Base-by-base conservation (phyloP, 2,113 vertebrate genomes). In the Lichenostomus cassidix region DNA sequence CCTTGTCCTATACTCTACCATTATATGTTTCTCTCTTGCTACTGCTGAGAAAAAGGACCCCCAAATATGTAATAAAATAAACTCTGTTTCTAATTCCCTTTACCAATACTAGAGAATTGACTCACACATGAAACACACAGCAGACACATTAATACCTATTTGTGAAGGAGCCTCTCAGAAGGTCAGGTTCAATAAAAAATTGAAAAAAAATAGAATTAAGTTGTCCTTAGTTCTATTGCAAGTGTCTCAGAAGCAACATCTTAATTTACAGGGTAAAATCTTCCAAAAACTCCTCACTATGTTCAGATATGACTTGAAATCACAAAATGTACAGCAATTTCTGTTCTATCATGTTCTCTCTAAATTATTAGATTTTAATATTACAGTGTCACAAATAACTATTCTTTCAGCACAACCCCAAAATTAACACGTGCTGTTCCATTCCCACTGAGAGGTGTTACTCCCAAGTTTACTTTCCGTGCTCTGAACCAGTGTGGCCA, bases 381-480 rank as follows among this genome's bases (percentile, higher is more conserved):
- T 22, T 22, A 37, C 25, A 10, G 29, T 2, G 41, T 16, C 44
- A 50, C 33, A 39, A 28, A 19, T 10, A 81, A 15, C 17, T 44
- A 23, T 17, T 10, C 12, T 68, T 81, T 27, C 9, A 84, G 14
- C 42, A 79, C 22, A 87, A 49, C 63, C 8, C 25, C 3, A 2
- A 65, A 63, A 15, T 1, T 15, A 23, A 60, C 44, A 14, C 13
- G 7, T 6, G 13, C 6, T 28, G 41, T 5, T 53, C 29, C 0
- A 0, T 28, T 67, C 35, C 33, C 29, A 9, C 17, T 22, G 12
- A 1, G 8, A 84, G 55, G 0, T 24, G 23, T 4, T 13, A 19
- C 29, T 11, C 1, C 1, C 1, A 27, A 6, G 27, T 62, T 87
- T 25, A 11, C 15, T n/a, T 12, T 52, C 27, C 37, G 46, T 42